phyloP scores from a whole-genome alignment of 2,113 vertebrate species.

The Lanius collurio region DNA sequence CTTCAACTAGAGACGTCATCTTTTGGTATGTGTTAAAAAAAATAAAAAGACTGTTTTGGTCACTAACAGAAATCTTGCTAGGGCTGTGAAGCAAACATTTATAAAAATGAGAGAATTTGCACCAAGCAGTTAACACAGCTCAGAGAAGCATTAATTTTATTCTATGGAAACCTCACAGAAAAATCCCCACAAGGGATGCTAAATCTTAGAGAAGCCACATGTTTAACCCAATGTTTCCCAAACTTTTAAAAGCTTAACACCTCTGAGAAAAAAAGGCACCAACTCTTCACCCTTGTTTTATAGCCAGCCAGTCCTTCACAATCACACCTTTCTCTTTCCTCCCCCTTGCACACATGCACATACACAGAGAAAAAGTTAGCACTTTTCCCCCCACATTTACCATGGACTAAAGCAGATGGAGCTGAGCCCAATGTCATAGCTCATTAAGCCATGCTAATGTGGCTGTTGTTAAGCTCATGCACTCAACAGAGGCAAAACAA shows the following conservation, averaged over 20 bases:
- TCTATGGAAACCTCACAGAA: slow-evolving; percentile 24
- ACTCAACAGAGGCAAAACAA: neutral
- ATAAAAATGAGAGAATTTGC: slow-evolving; percentile 43
- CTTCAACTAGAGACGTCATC: neutral
- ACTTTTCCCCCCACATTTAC: neutral
- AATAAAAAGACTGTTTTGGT: neutral
- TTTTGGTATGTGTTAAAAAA: neutral
- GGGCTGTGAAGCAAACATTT: neutral
- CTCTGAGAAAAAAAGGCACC: slow-evolving; percentile 46
- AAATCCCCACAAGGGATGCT: slow-evolving; percentile 1
- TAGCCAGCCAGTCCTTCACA: slow-evolving; percentile 9
- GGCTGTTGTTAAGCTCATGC: neutral
- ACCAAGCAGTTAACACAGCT: slow-evolving; percentile 53
- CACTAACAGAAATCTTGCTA: neutral
- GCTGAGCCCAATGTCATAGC: neutral
- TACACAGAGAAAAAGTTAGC: neutral
- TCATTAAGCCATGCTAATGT: neutral
- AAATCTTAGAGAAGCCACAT: slow-evolving; percentile 2
- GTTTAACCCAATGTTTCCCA: slow-evolving; percentile 47
- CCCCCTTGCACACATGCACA: neutral
- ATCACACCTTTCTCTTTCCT: slow-evolving; percentile 18
- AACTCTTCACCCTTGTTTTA: slow-evolving; percentile 49
- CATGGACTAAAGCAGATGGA: neutral
- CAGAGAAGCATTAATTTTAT: slow-evolving; percentile 46
- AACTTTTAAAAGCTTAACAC: slow-evolving; percentile 61